Conservation (phyloP, 2,113 vertebrate species). For the Regulus satrapa region DNA sequence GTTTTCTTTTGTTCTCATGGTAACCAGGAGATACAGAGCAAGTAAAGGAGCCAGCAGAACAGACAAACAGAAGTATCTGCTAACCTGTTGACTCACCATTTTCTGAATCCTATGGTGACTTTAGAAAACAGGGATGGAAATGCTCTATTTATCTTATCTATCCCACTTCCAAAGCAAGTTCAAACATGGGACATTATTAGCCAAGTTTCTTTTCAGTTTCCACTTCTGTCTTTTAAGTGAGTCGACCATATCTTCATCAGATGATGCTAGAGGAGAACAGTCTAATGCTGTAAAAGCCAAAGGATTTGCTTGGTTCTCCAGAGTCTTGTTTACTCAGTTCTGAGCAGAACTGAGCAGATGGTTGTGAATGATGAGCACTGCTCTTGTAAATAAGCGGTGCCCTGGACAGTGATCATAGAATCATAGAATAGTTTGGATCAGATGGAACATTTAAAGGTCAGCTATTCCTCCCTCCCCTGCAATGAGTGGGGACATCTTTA, state of each 20-base stretch:
- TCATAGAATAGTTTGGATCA: neutral
- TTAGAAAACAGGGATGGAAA: slow-evolving; percentile 47
- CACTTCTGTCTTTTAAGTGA: neutral
- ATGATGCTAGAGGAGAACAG: neutral
- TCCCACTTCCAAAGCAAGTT: slow-evolving; percentile 22
- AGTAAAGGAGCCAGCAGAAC: slow-evolving; percentile 29
- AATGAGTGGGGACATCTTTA: neutral
- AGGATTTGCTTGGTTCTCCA: neutral
- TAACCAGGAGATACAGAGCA: slow-evolving; percentile 53
- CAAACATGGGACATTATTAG: neutral
- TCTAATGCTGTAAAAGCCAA: neutral
- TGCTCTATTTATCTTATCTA: slow-evolving; percentile 34
- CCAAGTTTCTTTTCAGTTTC: slow-evolving; percentile 8
- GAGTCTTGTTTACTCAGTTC: neutral
- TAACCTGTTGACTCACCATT: neutral
- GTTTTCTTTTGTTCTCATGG: slow-evolving; percentile 24
- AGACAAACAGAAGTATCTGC: slow-evolving; percentile 28
- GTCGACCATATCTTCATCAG: neutral
- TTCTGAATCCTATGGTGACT: slow-evolving; percentile 51
- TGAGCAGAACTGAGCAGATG: neutral
- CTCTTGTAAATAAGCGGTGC: neutral
- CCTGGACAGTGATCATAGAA: neutral
- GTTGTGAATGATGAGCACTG: neutral
- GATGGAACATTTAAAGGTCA: neutral
- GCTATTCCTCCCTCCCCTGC: neutral